A percentile compares a stretch with the other conserved stretches of the same genome.
Conservation (phyloP, 2,113 vertebrate species). For the Gymnarchus niloticus region DNA sequence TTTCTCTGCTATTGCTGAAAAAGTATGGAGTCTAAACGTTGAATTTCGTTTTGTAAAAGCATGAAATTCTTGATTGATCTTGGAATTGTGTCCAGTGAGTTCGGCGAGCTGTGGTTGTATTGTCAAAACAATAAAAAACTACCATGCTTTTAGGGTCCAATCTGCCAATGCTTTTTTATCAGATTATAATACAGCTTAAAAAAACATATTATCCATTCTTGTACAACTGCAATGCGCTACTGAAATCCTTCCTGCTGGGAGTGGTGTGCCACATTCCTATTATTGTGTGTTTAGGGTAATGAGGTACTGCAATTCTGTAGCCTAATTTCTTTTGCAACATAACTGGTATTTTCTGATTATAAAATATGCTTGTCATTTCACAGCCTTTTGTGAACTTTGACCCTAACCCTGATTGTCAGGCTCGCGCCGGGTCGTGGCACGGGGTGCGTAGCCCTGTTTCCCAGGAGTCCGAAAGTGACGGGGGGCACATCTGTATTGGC, state of each 20-base stretch:
- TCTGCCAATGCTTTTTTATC: neutral
- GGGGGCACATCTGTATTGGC: neutral
- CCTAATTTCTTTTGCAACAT: neutral
- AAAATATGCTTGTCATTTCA: neutral
- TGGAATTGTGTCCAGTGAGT: neutral
- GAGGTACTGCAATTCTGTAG: neutral
- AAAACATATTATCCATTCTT: neutral
- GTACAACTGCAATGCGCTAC: no score
- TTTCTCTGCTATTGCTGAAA: conserved; percentile 26
- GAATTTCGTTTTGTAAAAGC: conserved; percentile 16
- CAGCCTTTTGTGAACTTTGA: neutral
- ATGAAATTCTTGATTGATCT: neutral
- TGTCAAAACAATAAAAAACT: neutral
- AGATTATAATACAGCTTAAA: neutral
- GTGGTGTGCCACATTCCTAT: no score
- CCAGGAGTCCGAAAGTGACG: neutral
- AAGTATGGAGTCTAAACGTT: conserved; percentile 11
- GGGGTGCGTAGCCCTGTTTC: neutral
- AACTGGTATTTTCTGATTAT: neutral
- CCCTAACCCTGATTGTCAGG: neutral
- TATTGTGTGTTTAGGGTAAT: neutral
- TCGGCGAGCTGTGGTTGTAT: neutral
- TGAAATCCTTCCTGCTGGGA: no score
- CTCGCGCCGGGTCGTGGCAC: neutral
- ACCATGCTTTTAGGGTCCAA: no score